Percentiles rank a stretch among this genome's conserved stretches.
Evolutionary conservation across 2,888 invertebrate genomes (phyloP).

Genomic region (Caenorhabditis sp.): DNA sequence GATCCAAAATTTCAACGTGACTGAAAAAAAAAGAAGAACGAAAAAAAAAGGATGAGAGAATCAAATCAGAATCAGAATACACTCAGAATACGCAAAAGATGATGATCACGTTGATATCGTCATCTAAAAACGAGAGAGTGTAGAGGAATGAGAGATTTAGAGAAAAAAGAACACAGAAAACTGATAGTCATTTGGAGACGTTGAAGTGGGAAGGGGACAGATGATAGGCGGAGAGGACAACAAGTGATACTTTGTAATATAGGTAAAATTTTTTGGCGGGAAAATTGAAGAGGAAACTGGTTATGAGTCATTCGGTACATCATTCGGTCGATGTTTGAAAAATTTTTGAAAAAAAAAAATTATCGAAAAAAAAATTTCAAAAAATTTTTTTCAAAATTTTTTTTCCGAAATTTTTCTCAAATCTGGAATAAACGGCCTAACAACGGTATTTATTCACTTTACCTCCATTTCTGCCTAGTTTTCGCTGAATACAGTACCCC

Average conservation of each 20-base stretch:
- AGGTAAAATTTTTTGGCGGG: neutral
- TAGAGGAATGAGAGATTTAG: neutral
- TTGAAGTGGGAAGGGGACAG: neutral
- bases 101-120: slow-evolving; percentile 14
- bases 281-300: slow-evolving; percentile 13
- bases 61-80: slow-evolving; percentile 32
- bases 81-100: slow-evolving; percentile 21
- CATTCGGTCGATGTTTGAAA: neutral
- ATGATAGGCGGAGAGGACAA: neutral
- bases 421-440: no score
- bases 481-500: no score
- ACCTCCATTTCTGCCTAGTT: no score
- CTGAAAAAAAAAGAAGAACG: neutral
- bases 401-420: neutral
- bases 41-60: no score
- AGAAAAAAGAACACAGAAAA: neutral
- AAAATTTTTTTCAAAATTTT: neutral
- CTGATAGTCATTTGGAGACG: slow-evolving; percentile 10
- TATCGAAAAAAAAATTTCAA: neutral
- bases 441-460: no score
- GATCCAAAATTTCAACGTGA: slow-evolving; percentile 2
- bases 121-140: neutral
- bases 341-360: neutral
- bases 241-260: slow-evolving; percentile 1
- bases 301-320: slow-evolving; percentile 32